A percentile compares a stretch with the other conserved stretches of the same genome.
Conservation (phyloP, 2,797 vertebrate genomes). For the Pantherophis alleghaniensis region DNA sequence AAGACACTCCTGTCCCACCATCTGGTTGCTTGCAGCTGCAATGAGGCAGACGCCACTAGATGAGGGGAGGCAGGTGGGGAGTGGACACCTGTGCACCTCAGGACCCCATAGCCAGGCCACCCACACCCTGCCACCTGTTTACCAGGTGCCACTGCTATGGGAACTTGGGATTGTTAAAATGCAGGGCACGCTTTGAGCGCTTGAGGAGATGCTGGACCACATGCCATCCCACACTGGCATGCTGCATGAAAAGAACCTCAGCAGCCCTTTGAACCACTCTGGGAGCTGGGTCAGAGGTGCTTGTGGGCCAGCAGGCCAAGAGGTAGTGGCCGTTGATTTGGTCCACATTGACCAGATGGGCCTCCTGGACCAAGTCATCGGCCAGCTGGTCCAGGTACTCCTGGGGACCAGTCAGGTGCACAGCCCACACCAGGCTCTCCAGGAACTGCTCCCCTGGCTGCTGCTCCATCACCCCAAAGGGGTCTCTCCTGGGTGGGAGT, state of each 20-base stretch:
- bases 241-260: slow-evolving; percentile 73
- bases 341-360: slow-evolving; percentile 84
- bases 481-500: neutral
- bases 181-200: slow-evolving; percentile 86
- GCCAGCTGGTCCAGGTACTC: slow-evolving; percentile 69
- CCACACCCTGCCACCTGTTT: slow-evolving; percentile 59
- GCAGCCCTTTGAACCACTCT: slow-evolving; percentile 62
- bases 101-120: no score
- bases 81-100: no score
- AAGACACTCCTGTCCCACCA: no score
- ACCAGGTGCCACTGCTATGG: slow-evolving; percentile 96
- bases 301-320: slow-evolving; percentile 66
- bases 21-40: no score
- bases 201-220: slow-evolving; percentile 87
- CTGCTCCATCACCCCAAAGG: neutral
- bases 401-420: slow-evolving; percentile 71
- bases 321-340: slow-evolving; percentile 91
- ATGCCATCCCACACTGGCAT: slow-evolving; percentile 87
- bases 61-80: no score
- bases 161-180: slow-evolving; percentile 92
- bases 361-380: slow-evolving; percentile 75
- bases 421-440: slow-evolving; percentile 81
- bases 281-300: accelerated
- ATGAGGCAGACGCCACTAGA: no score
- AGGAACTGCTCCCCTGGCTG: slow-evolving; percentile 33